Evolutionary conservation across 2,888 invertebrate genomes (phyloP).

Genomic region (Protophormia terraenovae): DNA sequence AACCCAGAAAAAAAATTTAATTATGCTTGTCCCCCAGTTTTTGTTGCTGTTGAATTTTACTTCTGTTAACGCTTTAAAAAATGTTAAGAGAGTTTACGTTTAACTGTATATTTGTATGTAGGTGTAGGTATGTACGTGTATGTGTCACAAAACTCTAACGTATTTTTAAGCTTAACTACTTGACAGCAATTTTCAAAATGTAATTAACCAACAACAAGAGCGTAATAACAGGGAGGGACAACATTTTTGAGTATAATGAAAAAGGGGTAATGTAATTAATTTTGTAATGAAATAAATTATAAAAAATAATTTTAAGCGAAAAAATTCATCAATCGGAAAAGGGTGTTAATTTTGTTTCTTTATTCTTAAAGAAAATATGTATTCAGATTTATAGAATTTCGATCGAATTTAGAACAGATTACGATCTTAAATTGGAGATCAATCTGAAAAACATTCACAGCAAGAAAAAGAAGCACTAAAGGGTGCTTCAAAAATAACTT

Average conservation of each 20-base stretch:
- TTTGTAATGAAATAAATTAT: too few species aligned
- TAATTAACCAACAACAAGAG: slow-evolving; percentile 76
- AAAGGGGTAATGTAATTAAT: too few species aligned
- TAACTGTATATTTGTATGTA: slow-evolving; percentile 47
- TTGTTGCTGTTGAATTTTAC: background rate
- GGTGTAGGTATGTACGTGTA: slow-evolving; percentile 33
- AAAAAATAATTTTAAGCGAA: too few species aligned
- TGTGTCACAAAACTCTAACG: slow-evolving; percentile 59
- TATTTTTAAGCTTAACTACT: slow-evolving; percentile 74
- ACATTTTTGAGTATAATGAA: background rate
- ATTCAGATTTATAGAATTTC: too few species aligned
- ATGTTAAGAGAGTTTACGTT: slow-evolving; percentile 35
- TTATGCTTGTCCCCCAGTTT: slow-evolving; percentile 59
- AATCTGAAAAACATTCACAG: too few species aligned
- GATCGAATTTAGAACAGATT: too few species aligned
- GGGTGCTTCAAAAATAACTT: too few species aligned
- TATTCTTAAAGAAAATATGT: too few species aligned
- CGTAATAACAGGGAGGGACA: slow-evolving; percentile 10
- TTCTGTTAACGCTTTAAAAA: slow-evolving; percentile 58
- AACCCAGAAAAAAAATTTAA: slow-evolving; percentile 64
- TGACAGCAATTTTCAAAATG: slow-evolving; percentile 80
- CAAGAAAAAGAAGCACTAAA: too few species aligned
- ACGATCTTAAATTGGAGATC: too few species aligned
- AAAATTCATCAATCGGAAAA: too few species aligned
- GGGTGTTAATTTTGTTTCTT: too few species aligned